Evolutionary conservation across 2,888 invertebrate genomes (phyloP), one percentile per base, ranked within the genome.

Genomic region (Agapostemon virescens): DNA sequence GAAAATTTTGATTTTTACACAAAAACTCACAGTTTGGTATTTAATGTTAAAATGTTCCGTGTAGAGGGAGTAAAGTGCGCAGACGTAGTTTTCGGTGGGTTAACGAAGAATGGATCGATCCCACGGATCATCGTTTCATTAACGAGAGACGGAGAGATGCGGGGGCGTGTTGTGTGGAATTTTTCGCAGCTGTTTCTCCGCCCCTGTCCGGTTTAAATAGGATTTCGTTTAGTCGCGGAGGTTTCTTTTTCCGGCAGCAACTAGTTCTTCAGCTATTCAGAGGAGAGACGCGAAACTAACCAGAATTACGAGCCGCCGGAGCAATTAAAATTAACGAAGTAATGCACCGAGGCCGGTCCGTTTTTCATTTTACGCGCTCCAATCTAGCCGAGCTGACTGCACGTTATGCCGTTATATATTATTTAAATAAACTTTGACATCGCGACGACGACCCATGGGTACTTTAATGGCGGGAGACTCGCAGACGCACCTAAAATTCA

Each of bases 321-420:
- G 86, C 82, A 86, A 86, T 86, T 86, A 86, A 86, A 86, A 86
- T 86, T 86, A 86, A 86, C 82, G 86, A 86, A 86, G 82, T 77
- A 84, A 79, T 73, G 74, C 79, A 45, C 42, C 69, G 68, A 36
- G 9, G 0, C 55, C 58, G 33, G 61, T 61, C 74, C 33, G 69
- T 78, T 78, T 78, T 79, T 78, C 69, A 78, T 83, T 78, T 83
- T 45, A 2, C 38, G n/a, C 49, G 64, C 23, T 17, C 26, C n/a
- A 1, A 69, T 42, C 55, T 33, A 63, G 68, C 61, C 45, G 23
- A n/a, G 49, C 3, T 66, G 23, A n/a, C 67, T 63, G 17, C 49
- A 17, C 23, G 58, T 38, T 45, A 66, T 33, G 17, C 52, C n/a
- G 42, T 36, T 68, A 45, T 68, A 70, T 63, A 70, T 73, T 74